Evolutionary conservation across 2,113 vertebrate species (phyloP), one percentile per base, ranked within the genome.

Genomic region (Periophthalmus modestus): DNA sequence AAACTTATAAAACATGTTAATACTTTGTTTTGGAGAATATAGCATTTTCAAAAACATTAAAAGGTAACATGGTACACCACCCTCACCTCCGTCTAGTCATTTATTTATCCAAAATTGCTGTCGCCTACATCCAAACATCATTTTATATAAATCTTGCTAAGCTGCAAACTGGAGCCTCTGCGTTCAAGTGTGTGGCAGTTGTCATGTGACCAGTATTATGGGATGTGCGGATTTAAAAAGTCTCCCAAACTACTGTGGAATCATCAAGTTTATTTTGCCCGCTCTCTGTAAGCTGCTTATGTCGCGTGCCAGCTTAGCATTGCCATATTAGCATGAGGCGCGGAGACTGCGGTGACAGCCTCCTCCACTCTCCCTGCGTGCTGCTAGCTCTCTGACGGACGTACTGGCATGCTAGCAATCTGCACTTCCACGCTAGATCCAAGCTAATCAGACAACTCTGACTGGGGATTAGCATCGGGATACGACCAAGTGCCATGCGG

Each of bases 241-340:
- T 85, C 89, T 86, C 79, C 83, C 89, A 94, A 92, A 33, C 89
- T 92, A 90, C 89, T 85, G 82, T 86, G 89, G 89, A 89, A 93
- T 93, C 92, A 91, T 92, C 88, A 93, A 92, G 92, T 94, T 94
- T 92, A 93, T 93, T 33, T 94, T 92, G 85, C 83, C 85, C 87
- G 82, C 85, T 89, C 88, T 93, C 91, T 89, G 83, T 94, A 94
- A 94, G 94, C 92, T 89, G 90, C 94, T 94, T 94, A 94, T 90
- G 81, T 89, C 91, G 80, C 90, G 91, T 93, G 91, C 87, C 91
- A 92, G 91, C 92, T 94, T 94, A 94, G 90, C 90, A 89, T 88
- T 91, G 92, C 88, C 91, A 92, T 92, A 93, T 93, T 94, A 93
- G 89, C 91, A 91, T 93, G 89, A 92, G 82, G 88, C 89, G 76